phyloP scores from a whole-genome alignment of 1,140 invertebrate genomes.

The Bombus waltoni region DNA sequence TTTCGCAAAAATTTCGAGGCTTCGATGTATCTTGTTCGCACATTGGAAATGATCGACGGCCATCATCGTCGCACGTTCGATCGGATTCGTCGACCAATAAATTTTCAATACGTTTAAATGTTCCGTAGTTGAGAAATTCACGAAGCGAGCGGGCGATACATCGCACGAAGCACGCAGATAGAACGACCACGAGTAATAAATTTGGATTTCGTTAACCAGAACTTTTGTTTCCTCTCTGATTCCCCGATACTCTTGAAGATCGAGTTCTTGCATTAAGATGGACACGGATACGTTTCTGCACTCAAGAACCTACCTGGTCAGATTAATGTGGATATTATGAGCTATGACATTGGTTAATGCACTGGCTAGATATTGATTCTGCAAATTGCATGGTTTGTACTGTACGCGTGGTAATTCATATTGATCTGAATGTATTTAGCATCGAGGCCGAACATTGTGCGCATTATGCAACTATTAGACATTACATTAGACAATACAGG shows the following conservation, averaged over 20 bases:
- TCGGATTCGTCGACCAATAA: conserved; percentile 1
- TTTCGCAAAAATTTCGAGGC: background rate
- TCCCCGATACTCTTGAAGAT: background rate
- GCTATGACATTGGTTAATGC: background rate
- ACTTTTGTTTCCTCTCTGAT: background rate
- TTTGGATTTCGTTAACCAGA: background rate
- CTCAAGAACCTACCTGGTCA: background rate
- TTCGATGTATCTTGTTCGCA: background rate
- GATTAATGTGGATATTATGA: conserved; percentile 4
- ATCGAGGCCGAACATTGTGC: no score
- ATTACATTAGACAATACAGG: background rate
- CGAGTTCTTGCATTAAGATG: no score
- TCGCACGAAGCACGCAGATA: background rate
- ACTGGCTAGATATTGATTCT: background rate
- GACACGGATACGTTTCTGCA: background rate
- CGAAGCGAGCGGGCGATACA: background rate
- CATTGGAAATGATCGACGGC: background rate
- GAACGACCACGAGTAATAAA: background rate
- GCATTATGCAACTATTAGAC: background rate
- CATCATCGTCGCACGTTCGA: background rate
- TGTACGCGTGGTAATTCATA: background rate
- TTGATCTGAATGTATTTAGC: background rate
- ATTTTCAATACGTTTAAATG: conserved; percentile 8
- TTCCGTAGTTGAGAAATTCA: background rate
- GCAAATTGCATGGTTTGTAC: background rate